A percentile compares a stretch with the other conserved stretches of the same genome.
phyloP scores from a whole-genome alignment of 2,113 vertebrate genomes.

The Clarias macrocephalus region DNA sequence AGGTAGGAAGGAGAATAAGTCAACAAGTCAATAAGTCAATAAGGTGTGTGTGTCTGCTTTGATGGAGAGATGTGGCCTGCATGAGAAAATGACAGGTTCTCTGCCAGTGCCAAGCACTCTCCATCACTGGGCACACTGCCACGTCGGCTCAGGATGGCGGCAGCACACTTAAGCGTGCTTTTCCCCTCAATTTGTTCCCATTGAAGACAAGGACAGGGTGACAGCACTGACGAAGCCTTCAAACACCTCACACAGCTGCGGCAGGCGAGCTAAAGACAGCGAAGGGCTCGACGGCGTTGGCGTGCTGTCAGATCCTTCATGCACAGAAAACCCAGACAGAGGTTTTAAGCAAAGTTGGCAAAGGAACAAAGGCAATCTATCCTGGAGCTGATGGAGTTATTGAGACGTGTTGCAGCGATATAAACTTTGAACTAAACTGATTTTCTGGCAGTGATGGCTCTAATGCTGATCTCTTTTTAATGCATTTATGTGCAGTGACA shows the following conservation, averaged over 20 bases:
- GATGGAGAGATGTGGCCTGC: slow-evolving; percentile 8
- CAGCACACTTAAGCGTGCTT: slow-evolving; percentile 37
- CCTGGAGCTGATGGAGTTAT: slow-evolving; percentile 35
- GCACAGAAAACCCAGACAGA: slow-evolving; percentile 36
- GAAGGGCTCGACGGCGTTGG: slow-evolving; percentile 47
- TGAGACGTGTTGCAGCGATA: slow-evolving; percentile 33
- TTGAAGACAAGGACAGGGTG: slow-evolving; percentile 47
- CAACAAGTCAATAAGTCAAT: slow-evolving; percentile 8
- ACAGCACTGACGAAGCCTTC: slow-evolving; percentile 46
- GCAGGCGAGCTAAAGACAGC: slow-evolving; percentile 39
- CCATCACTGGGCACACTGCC: slow-evolving; percentile 42
- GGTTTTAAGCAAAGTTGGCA: slow-evolving; percentile 52
- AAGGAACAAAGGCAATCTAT: slow-evolving; percentile 43
- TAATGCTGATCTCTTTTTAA: background rate
- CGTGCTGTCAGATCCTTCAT: slow-evolving; percentile 47
- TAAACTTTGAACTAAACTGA: slow-evolving; percentile 31
- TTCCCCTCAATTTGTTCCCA: slow-evolving; percentile 46
- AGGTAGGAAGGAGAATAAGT: slow-evolving; percentile 2
- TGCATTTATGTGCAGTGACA: background rate
- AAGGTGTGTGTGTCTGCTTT: slow-evolving; percentile 24
- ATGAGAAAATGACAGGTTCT: slow-evolving; percentile 36
- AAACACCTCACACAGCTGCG: slow-evolving; percentile 42
- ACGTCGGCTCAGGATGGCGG: slow-evolving; percentile 41
- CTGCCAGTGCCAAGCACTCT: slow-evolving; percentile 20
- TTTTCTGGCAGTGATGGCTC: slow-evolving; percentile 25